These are phyloP conservation scores for Chironomus striatipennis DNA, from an alignment of 1,140 invertebrate genomes.

Conservation along the genomic window DNA sequence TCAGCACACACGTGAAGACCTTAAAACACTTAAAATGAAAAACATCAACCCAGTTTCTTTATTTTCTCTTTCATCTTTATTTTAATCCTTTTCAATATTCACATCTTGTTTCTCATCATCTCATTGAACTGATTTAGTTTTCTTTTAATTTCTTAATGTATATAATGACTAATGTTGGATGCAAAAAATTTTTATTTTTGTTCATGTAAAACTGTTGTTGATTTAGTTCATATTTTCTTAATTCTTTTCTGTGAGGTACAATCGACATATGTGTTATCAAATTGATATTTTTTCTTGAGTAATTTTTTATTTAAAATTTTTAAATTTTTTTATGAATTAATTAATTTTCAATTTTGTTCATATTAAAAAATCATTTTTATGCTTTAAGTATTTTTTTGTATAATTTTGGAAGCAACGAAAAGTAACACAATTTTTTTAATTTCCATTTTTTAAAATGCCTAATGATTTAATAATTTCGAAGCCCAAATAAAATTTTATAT, in stretches of 20 bases:
- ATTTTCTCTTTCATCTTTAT: neutral
- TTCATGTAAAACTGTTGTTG: neutral
- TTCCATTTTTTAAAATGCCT: neutral
- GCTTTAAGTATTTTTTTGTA: neutral
- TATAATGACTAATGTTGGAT: neutral
- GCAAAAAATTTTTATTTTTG: neutral
- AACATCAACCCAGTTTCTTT: too few relatives aligned
- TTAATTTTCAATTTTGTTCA: neutral
- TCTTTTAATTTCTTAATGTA: neutral
- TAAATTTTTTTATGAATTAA: neutral
- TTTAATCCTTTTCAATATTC: neutral
- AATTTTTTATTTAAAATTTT: neutral
- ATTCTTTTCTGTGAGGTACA: neutral
- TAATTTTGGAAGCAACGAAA: slow-evolving; percentile 11
- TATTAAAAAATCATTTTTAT: neutral
- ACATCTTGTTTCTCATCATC: neutral
- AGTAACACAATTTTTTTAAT: neutral
- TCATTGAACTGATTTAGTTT: neutral
- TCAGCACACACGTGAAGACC: too few relatives aligned
- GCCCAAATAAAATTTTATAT: neutral
- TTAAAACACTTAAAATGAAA: too few relatives aligned
- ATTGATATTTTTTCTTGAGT: neutral
- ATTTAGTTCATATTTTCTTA: neutral
- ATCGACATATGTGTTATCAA: slow-evolving; percentile 1
- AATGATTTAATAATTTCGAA: neutral